Conservation (phyloP, 2,113 vertebrate genomes). For the Melanerpes formicivorus region DNA sequence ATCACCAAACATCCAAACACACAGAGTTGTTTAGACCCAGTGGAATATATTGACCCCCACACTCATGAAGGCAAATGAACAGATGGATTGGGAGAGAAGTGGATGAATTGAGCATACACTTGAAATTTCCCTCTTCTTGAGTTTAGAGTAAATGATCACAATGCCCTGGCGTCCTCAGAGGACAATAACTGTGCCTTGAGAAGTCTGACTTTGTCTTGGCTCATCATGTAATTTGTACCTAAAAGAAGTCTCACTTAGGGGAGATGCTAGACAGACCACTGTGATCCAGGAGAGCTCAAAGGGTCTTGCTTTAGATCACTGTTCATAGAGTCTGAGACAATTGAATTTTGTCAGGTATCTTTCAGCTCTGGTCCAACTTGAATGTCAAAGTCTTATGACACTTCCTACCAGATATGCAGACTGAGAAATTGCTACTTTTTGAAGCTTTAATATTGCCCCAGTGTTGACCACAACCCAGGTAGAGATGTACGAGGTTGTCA, state of each 20-base stretch:
- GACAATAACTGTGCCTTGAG: background rate
- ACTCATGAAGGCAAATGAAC: background rate
- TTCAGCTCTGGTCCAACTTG: background rate
- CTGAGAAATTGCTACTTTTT: background rate
- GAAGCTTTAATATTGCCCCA: background rate
- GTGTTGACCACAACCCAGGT: background rate
- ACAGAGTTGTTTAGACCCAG: background rate
- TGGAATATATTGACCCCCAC: background rate
- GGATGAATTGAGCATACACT: background rate
- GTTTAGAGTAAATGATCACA: background rate
- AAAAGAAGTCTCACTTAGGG: background rate
- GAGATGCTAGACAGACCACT: background rate
- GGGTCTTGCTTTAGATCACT: background rate
- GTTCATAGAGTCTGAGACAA: background rate
- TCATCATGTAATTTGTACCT: background rate
- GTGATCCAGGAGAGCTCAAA: background rate
- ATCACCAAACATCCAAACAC: background rate
- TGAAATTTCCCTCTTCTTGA: background rate
- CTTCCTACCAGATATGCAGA: background rate
- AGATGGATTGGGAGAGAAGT: background rate
- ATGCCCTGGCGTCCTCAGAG: background rate
- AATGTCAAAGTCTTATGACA: background rate
- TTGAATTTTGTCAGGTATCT: background rate
- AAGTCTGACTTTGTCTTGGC: background rate
- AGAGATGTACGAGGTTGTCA: background rate